phyloP scores from a whole-genome alignment of 2,113 vertebrate genomes.

The Oophaga pumilio region DNA sequence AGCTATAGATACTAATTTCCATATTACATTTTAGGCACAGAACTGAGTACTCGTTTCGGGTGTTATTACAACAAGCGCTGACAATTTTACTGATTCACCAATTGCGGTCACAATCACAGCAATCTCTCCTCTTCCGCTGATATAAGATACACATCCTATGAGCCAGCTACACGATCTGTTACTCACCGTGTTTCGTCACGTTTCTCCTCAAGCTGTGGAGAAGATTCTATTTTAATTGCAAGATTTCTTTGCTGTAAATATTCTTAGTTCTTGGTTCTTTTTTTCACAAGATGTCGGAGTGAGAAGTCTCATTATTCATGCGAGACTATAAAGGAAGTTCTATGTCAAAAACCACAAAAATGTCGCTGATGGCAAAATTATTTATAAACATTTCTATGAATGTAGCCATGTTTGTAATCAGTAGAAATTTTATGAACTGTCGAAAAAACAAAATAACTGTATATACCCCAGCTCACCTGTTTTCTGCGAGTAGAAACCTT shows the following conservation, averaged over 20 bases:
- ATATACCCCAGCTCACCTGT: not conserved
- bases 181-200: not conserved
- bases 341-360: not conserved
- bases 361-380: not conserved
- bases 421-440: not conserved
- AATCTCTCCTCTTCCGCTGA: conserved; percentile 2
- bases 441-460: not conserved
- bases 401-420: not conserved
- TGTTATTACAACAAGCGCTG: not conserved
- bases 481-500: no score
- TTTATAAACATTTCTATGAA: not conserved
- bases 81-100: not conserved
- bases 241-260: not conserved
- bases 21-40: no score
- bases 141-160: conserved; percentile 18
- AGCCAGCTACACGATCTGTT: not conserved
- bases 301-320: not conserved
- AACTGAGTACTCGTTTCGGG: no score
- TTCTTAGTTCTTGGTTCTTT: not conserved
- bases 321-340: not conserved
- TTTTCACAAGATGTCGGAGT: no score
- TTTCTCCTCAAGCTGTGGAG: not conserved
- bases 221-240: not conserved
- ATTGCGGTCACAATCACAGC: not conserved
- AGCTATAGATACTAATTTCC: not conserved